Evolutionary conservation across 1,140 invertebrate genomes (phyloP).

Genomic region (Pomacea maculata): DNA sequence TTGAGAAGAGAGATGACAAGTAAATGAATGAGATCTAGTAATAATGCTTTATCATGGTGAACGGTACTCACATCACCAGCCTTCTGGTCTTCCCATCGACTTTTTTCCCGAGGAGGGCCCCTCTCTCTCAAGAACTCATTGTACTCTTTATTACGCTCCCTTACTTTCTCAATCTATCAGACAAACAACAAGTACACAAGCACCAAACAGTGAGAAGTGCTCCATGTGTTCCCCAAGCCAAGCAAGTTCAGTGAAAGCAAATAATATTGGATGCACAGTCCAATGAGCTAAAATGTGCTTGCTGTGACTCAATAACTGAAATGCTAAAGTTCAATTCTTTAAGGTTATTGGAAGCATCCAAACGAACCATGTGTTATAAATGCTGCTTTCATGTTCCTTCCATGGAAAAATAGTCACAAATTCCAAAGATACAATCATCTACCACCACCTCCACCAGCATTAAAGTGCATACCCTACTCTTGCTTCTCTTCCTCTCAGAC

Average conservation of each 20-base stretch:
- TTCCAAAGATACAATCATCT: too few species aligned
- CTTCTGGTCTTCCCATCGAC: conserved; percentile 36
- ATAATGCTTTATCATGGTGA: neutral
- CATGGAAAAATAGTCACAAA: too few species aligned
- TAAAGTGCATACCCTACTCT: too few species aligned
- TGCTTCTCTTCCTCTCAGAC: too few species aligned
- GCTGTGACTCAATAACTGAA: too few species aligned
- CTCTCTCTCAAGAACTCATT: conserved; percentile 50
- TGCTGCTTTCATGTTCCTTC: too few species aligned
- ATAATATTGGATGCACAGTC: neutral
- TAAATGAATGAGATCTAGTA: too few species aligned
- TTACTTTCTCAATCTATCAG: conserved; percentile 44
- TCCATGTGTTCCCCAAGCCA: neutral
- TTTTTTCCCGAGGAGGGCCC: conserved; percentile 26
- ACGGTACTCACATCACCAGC: conserved; percentile 10
- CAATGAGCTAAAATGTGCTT: neutral
- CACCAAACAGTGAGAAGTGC: neutral
- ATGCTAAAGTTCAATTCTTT: too few species aligned
- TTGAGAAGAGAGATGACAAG: too few species aligned
- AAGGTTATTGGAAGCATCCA: too few species aligned
- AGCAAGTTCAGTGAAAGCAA: neutral
- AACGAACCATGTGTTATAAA: too few species aligned
- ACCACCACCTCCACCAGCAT: too few species aligned
- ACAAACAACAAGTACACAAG: neutral
- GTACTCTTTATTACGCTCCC: conserved; percentile 56